A percentile compares a stretch with the other conserved stretches of the same genome.
Conservation (phyloP, 2,888 invertebrate genomes). For the Bugulina stolonifera region DNA sequence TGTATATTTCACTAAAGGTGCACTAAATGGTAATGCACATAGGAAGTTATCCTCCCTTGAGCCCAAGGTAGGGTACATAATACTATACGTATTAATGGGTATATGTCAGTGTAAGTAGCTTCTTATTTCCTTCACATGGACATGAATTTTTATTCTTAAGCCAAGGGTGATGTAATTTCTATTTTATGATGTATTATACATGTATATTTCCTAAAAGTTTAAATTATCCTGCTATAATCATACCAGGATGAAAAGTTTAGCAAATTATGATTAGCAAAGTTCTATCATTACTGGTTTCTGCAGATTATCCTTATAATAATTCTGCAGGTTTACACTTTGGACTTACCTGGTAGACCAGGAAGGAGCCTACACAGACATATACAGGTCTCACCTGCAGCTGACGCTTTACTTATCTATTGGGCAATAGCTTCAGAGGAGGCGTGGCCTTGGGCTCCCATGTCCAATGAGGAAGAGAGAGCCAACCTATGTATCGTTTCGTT, state of each 20-base stretch:
- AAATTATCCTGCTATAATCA: no score
- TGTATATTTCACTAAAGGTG: constrained; percentile 46
- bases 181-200: no score
- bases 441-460: constrained; percentile 84
- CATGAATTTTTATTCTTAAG: no score
- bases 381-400: constrained; percentile 6
- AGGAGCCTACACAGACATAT: constrained; percentile 59
- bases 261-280: no score
- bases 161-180: no score
- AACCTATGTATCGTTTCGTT: constrained; percentile 77
- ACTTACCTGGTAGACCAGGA: constrained; percentile 59
- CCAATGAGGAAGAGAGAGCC: constrained; percentile 76
- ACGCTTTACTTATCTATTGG: constrained; percentile 67
- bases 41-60: constrained; percentile 49
- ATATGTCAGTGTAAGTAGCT: no score
- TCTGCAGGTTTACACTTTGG: constrained; percentile 48
- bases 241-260: no score
- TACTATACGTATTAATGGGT: no score
- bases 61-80: constrained; percentile 50
- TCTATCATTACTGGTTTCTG: no score
- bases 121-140: no score
- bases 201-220: no score
- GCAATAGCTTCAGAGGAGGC: constrained; percentile 76
- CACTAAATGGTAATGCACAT: constrained; percentile 41
- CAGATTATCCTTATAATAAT: no score